Percentiles rank a stretch among this genome's conserved stretches.
phyloP scores from a whole-genome alignment of 2,113 vertebrate species.

The Hystrix cristata region DNA sequence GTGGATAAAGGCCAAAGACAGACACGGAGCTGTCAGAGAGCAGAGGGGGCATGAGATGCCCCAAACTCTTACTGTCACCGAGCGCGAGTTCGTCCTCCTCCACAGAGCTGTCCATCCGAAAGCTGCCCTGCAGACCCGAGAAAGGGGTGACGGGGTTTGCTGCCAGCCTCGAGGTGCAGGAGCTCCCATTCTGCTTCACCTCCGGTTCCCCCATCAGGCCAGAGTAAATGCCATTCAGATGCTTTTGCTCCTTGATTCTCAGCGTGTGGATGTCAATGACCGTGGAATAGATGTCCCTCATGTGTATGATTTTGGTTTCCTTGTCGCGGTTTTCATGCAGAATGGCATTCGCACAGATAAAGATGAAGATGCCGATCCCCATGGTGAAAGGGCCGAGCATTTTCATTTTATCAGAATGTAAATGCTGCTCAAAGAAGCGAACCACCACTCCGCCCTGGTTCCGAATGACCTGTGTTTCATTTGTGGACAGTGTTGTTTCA shows the following conservation, averaged over 20 bases:
- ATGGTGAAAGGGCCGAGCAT: slow-evolving; percentile 99
- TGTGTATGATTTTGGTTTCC: slow-evolving; percentile 99
- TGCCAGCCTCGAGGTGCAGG: slow-evolving; percentile 89
- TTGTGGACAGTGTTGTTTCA: slow-evolving; percentile 83
- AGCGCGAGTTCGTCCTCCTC: slow-evolving; percentile 92
- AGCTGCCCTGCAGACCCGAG: slow-evolving; percentile 87
- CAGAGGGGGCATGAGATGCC: slow-evolving; percentile 91
- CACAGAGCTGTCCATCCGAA: slow-evolving; percentile 89
- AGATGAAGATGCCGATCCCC: slow-evolving; percentile 99
- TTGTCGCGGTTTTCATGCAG: slow-evolving; percentile 98
- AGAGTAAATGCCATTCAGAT: slow-evolving; percentile 88
- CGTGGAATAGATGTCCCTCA: slow-evolving; percentile 99
- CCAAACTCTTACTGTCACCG: slow-evolving; percentile 87
- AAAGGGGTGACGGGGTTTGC: slow-evolving; percentile 92
- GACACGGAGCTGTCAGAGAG: slow-evolving; percentile 90
- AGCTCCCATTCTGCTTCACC: slow-evolving; percentile 86
- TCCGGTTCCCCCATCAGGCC: slow-evolving; percentile 89
- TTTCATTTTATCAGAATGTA: slow-evolving; percentile 98
- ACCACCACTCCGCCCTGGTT: slow-evolving; percentile 89
- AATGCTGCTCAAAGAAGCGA: slow-evolving; percentile 95
- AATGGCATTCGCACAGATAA: slow-evolving; percentile 99
- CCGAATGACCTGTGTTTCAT: slow-evolving; percentile 85
- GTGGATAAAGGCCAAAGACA: slow-evolving; percentile 90
- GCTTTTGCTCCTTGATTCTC: slow-evolving; percentile 93
- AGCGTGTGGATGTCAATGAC: slow-evolving; percentile 98